Percentiles rank a stretch among this genome's conserved stretches.
phyloP scores from a whole-genome alignment of 2,113 vertebrate species.

The Merops nubicus region DNA sequence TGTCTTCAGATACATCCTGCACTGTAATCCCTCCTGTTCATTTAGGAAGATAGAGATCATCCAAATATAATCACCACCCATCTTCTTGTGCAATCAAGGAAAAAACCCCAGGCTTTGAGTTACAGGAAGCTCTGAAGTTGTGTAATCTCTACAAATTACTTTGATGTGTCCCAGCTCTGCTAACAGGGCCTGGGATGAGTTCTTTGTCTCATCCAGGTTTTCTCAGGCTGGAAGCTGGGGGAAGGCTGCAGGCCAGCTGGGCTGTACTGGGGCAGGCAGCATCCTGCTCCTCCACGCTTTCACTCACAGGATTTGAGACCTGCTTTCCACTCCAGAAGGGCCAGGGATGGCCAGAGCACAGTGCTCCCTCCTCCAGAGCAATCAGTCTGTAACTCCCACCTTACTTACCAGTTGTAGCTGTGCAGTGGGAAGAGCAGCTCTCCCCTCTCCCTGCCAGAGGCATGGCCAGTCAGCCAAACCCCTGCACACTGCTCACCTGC shows the following conservation, averaged over 20 bases:
- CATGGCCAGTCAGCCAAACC: background rate
- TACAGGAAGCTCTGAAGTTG: constrained; percentile 20
- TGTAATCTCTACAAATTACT: background rate
- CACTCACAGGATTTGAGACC: background rate
- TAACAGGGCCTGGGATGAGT: background rate
- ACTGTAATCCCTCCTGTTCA: background rate
- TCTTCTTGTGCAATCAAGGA: constrained; percentile 40
- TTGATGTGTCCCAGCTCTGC: background rate
- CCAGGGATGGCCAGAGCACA: background rate
- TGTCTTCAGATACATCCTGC: background rate
- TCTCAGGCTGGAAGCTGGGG: background rate
- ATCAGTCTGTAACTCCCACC: fast-evolving
- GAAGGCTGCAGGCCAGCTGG: background rate
- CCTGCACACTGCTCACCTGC: background rate
- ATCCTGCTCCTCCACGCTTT: background rate
- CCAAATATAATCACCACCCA: background rate
- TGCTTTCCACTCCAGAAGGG: background rate
- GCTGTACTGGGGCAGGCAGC: background rate
- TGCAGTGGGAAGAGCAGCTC: background rate
- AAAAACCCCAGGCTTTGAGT: background rate
- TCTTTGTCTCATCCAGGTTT: background rate
- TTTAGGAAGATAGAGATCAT: background rate
- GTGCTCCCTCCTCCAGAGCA: background rate
- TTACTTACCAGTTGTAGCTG: background rate
- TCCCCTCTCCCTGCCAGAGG: background rate